Percentiles rank a stretch among this genome's conserved stretches.
Evolutionary conservation across 1,140 invertebrate species (phyloP).

Genomic region (Caenorhabditis latens): DNA sequence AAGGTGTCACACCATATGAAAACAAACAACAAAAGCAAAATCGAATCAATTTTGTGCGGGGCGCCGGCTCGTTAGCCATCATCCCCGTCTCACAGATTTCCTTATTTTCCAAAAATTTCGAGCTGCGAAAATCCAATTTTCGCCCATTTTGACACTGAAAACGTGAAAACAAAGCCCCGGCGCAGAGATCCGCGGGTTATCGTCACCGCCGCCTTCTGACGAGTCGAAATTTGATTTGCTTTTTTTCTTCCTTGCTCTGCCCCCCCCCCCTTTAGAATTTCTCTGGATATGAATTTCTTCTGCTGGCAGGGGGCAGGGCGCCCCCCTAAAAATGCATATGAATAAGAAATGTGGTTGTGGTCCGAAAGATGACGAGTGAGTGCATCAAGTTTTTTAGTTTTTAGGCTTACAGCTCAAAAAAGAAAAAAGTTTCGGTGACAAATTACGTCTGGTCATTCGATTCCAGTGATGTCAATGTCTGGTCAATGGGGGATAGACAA

Average conservation of each 20-base stretch:
- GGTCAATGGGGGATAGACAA: not conserved
- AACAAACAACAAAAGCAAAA: not conserved
- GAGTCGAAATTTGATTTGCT: constrained; percentile 12
- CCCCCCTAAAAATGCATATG: constrained; percentile 1
- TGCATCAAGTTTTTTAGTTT: too few relatives aligned
- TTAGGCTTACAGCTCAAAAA: too few relatives aligned
- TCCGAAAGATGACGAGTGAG: constrained; percentile 23
- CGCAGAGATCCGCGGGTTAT: not conserved
- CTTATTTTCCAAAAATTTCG: not conserved
- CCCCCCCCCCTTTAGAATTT: too few relatives aligned
- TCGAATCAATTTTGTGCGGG: not conserved
- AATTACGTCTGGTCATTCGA: not conserved
- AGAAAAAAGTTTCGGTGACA: not conserved
- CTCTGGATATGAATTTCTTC: too few relatives aligned
- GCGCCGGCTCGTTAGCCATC: not conserved
- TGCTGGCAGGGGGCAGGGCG: too few relatives aligned
- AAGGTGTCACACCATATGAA: not conserved
- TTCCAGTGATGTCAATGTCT: constrained; percentile 19
- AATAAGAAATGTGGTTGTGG: constrained; percentile 13
- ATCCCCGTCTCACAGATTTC: not conserved
- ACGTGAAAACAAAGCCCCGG: not conserved
- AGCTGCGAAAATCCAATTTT: constrained; percentile 46
- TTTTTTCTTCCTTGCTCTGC: not conserved
- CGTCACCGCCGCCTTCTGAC: not conserved
- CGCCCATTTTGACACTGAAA: not conserved